Conservation (phyloP, 2,888 invertebrate genomes). For the Yponomeuta sedellus region DNA sequence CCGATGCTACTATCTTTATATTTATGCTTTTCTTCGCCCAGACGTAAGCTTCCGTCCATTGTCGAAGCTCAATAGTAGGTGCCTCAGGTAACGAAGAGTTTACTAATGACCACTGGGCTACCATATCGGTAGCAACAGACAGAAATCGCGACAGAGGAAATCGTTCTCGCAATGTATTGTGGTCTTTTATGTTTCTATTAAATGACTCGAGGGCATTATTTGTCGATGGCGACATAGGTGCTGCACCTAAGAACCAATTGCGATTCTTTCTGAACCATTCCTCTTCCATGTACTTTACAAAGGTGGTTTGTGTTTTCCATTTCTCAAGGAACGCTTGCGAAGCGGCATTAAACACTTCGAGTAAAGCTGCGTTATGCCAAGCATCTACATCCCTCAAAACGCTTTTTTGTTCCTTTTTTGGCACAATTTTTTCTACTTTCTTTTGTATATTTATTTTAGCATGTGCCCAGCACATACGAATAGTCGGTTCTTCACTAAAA, state of each 20-base stretch:
- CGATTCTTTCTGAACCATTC: slow-evolving; percentile 21
- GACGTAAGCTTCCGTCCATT: slow-evolving; percentile 17
- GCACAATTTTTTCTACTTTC: slow-evolving; percentile 17
- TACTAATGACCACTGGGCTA: slow-evolving; percentile 19
- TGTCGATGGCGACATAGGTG: slow-evolving; percentile 18
- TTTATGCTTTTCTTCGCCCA: slow-evolving; percentile 19
- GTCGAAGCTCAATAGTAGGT: slow-evolving; percentile 17
- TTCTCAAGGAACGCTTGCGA: slow-evolving; percentile 17
- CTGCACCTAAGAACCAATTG: slow-evolving; percentile 22
- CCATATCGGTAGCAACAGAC: slow-evolving; percentile 20
- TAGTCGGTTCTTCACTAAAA: slow-evolving; percentile 17
- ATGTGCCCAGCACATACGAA: slow-evolving; percentile 22
- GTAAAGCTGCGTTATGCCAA: slow-evolving; percentile 19
- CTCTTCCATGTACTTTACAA: slow-evolving; percentile 21
- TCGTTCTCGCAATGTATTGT: slow-evolving; percentile 19
- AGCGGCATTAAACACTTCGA: slow-evolving; percentile 20
- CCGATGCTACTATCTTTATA: slow-evolving; percentile 20
- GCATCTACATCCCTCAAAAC: slow-evolving; percentile 21
- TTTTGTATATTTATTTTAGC: slow-evolving; percentile 19
- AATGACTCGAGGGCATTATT: slow-evolving; percentile 21
- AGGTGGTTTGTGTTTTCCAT: slow-evolving; percentile 19
- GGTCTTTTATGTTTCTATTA: slow-evolving; percentile 22
- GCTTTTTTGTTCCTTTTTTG: slow-evolving; percentile 18
- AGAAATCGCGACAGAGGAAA: slow-evolving; percentile 21
- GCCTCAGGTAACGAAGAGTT: slow-evolving; percentile 18